Evolutionary conservation across 2,888 invertebrate species (phyloP).

Genomic region (Lissonota sp.): DNA sequence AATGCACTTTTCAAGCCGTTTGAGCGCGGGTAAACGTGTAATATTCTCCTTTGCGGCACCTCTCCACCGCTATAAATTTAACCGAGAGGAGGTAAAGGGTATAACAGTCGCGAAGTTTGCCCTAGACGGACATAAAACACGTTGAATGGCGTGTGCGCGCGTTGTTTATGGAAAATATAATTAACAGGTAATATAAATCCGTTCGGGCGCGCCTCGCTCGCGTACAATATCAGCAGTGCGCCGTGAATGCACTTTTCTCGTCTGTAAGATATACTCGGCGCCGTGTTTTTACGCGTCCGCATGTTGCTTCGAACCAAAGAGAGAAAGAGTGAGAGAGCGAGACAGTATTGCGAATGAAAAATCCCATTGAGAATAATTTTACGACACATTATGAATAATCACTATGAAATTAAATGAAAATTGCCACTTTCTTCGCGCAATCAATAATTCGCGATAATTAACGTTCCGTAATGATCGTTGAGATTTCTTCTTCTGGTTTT

Average conservation of each 20-base stretch:
- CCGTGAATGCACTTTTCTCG: neutral
- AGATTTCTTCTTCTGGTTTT: too few species aligned
- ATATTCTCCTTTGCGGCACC: conserved; percentile 49
- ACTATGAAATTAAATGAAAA: neutral
- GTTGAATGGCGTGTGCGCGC: conserved; percentile 68
- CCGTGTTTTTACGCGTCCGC: too few species aligned
- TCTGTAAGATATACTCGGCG: neutral
- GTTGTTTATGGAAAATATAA: conserved; percentile 78
- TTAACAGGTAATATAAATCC: conserved; percentile 75
- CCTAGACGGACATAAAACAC: conserved; percentile 72
- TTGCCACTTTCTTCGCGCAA: neutral
- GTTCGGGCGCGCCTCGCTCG: conserved; percentile 51
- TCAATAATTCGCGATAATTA: neutral
- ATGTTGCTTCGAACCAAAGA: too few species aligned
- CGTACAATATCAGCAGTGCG: conserved; percentile 28
- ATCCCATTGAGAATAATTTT: neutral
- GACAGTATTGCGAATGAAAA: neutral
- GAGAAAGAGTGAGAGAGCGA: too few species aligned
- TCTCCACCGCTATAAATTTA: conserved; percentile 39
- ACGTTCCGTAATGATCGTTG: neutral
- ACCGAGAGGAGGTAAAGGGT: conserved; percentile 30
- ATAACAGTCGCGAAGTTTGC: conserved; percentile 53
- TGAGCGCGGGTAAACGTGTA: conserved; percentile 21
- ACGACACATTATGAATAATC: neutral
- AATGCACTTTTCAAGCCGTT: conserved; percentile 25